These are phyloP conservation scores for Hydrochoerus hydrochaeris DNA, from an alignment of 2,113 vertebrate genomes.

Conservation along the genomic window DNA sequence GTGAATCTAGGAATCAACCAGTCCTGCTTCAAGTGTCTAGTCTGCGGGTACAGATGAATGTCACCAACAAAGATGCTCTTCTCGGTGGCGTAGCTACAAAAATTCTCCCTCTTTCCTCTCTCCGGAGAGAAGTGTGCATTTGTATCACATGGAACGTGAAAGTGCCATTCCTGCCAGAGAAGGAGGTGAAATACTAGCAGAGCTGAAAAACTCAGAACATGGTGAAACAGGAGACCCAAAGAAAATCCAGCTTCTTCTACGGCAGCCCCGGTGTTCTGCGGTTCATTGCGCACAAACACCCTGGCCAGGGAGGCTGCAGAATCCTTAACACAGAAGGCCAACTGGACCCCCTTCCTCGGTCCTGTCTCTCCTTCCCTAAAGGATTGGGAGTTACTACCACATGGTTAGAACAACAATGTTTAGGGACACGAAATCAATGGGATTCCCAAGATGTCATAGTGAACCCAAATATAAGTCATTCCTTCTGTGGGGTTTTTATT, in stretches of 20 bases:
- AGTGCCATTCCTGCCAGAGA: constrained; percentile 61
- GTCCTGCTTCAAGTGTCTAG: neutral
- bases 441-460: neutral
- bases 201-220: constrained; percentile 31
- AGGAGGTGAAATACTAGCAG: constrained; percentile 54
- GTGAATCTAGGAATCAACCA: neutral
- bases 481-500: neutral
- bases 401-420: neutral
- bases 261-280: neutral
- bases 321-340: neutral
- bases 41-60: neutral
- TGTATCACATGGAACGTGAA: constrained; percentile 49
- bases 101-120: constrained; percentile 2
- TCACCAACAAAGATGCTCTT: constrained; percentile 25
- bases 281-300: neutral
- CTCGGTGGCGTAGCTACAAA: constrained; percentile 59
- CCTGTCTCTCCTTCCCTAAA: neutral
- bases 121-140: neutral
- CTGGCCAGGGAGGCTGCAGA: neutral
- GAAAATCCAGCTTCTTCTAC: neutral
- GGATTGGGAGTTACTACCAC: neutral
- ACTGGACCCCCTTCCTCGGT: neutral
- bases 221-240: neutral
- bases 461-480: neutral
- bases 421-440: neutral